phyloP scores from a whole-genome alignment of 64 coral and sea anemone genomes.

The Montipora foliosa region DNA sequence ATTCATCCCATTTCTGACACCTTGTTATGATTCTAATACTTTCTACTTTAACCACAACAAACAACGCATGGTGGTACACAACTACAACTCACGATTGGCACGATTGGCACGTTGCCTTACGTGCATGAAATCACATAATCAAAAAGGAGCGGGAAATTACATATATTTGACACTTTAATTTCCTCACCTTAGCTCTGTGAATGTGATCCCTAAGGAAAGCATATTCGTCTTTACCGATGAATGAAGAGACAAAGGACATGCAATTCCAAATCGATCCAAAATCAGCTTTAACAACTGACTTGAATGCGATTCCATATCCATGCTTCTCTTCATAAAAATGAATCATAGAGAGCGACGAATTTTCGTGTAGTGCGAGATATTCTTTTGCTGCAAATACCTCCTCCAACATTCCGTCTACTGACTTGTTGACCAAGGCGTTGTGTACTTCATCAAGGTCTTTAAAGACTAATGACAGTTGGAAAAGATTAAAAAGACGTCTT shows the following conservation, averaged over 20 bases:
- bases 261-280: background rate
- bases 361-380: background rate
- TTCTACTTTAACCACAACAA: too few species aligned
- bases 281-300: background rate
- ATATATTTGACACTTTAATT: too few species aligned
- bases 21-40: too few species aligned
- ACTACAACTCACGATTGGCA: too few species aligned
- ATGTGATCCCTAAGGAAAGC: background rate
- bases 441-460: background rate
- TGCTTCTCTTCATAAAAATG: conserved; percentile 18
- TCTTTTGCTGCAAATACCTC: conserved; percentile 13
- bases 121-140: too few species aligned
- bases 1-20: too few species aligned
- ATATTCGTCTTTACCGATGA: background rate
- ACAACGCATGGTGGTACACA: too few species aligned
- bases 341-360: background rate
- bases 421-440: background rate
- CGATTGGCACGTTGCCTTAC: too few species aligned
- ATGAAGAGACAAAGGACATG: background rate
- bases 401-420: conserved; percentile 26
- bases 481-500: background rate
- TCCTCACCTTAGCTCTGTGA: background rate
- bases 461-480: background rate
- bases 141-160: too few species aligned
- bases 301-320: conserved; percentile 4